A percentile compares a stretch with the other conserved stretches of the same genome.
Conservation (phyloP, 2,113 vertebrate species). For the Lepidothrix coronata region DNA sequence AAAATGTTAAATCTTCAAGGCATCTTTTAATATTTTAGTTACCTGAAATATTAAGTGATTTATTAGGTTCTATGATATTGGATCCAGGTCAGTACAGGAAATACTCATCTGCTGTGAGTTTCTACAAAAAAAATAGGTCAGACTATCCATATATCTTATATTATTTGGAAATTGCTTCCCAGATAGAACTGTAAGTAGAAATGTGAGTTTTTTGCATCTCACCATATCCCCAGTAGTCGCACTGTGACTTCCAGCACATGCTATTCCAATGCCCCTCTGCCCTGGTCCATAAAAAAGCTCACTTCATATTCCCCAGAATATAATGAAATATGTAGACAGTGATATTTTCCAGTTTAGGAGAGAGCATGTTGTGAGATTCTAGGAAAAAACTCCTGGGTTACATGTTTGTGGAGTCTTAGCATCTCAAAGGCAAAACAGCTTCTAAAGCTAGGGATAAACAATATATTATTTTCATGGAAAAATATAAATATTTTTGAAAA, state of each 20-base stretch:
- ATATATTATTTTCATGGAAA: background rate
- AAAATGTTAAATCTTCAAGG: slow-evolving; percentile 60
- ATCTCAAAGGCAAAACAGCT: background rate
- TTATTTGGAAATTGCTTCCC: slow-evolving; percentile 57
- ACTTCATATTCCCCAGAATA: slow-evolving; percentile 2
- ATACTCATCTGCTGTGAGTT: slow-evolving; percentile 39
- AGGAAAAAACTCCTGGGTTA: background rate
- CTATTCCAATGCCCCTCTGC: slow-evolving; percentile 18
- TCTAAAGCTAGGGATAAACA: background rate
- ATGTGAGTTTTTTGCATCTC: slow-evolving; percentile 21
- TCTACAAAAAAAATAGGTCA: slow-evolving; percentile 46
- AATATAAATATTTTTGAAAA: background rate
- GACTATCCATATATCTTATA: slow-evolving; percentile 30
- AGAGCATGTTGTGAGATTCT: background rate
- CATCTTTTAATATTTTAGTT: slow-evolving; percentile 69
- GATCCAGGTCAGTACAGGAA: slow-evolving; percentile 62
- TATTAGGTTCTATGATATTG: slow-evolving; percentile 60
- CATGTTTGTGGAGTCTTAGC: background rate
- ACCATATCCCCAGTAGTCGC: background rate
- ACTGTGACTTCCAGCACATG: slow-evolving; percentile 38
- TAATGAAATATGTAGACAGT: background rate
- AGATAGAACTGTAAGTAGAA: slow-evolving; percentile 37
- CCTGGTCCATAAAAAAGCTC: background rate
- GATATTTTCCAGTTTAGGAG: slow-evolving; percentile 1
- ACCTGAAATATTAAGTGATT: slow-evolving; percentile 61